These are phyloP conservation scores for Drosophila repletoides DNA, from an alignment of 1,140 invertebrate species.

Conservation along the genomic window DNA sequence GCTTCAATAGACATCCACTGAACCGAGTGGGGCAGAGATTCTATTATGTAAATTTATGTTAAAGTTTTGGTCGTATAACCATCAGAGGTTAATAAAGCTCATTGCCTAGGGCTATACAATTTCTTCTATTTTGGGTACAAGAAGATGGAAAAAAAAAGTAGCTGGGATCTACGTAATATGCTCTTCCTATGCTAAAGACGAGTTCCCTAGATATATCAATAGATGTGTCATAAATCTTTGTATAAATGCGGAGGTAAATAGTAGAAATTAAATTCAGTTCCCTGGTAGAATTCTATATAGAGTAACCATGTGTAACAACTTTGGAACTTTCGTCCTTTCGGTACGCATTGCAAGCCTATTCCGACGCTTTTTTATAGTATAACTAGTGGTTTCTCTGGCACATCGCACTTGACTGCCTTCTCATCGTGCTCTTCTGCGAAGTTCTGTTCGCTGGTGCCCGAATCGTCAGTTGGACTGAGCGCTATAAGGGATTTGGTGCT, in stretches of 20 bases:
- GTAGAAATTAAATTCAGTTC: slow-evolving; percentile 68
- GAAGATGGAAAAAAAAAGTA: slow-evolving; percentile 6
- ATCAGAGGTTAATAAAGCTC: slow-evolving; percentile 48
- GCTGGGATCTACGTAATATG: slow-evolving; percentile 3
- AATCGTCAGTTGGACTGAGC: slow-evolving; percentile 62
- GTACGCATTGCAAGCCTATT: background rate
- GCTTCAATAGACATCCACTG: slow-evolving; percentile 45
- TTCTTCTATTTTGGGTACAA: slow-evolving; percentile 12
- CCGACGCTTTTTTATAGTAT: slow-evolving; percentile 53
- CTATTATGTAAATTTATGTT: background rate
- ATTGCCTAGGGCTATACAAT: slow-evolving; percentile 24
- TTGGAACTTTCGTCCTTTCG: background rate
- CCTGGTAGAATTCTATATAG: slow-evolving; percentile 52
- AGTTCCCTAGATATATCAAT: background rate
- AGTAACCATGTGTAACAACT: slow-evolving; percentile 14
- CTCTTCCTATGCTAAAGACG: slow-evolving; percentile 2
- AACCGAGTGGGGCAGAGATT: slow-evolving; percentile 9
- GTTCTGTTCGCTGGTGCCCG: slow-evolving; percentile 31
- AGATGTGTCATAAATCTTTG: slow-evolving; percentile 30
- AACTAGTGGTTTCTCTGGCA: slow-evolving; percentile 74
- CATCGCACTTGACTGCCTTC: slow-evolving; percentile 70
- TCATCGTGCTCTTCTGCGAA: slow-evolving; percentile 64
- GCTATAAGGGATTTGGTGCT: slow-evolving; percentile 79
- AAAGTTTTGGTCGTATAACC: slow-evolving; percentile 3
- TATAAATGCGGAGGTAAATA: slow-evolving; percentile 52